Base-by-base conservation (phyloP, 2,888 invertebrate species). In the Cetonia aurata region DNA sequence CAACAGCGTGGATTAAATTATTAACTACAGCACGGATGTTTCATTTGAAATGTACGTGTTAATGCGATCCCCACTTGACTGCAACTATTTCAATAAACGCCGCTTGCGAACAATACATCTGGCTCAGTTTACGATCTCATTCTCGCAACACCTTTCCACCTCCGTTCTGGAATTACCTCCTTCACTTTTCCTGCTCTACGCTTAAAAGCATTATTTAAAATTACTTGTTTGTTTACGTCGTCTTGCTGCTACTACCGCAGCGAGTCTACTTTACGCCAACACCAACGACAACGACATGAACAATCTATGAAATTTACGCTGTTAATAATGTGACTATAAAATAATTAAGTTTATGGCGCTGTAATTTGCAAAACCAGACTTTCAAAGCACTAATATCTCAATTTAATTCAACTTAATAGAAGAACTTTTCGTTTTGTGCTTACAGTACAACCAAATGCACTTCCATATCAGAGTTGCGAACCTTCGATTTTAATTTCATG, bases 1-100 rank as follows among this genome's bases (percentile, higher is more conserved):
- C 70, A 53, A 53, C 65, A 44, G 56, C 67, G 67, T 42, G 71
- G 71, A 71, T 71, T 71, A 71, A 71, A 71, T 71, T 67, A 71
- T 71, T 67, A 71, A 71, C 71, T 67, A 68, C 68, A 56, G 68
- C 68, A 59, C 68, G 67, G 71, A 48, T 71, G 70, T 70, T 70
- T 70, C 55, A 65, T 65, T 70, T 65, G 65, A 65, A 60, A 56
- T 62, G 60, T 62, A 70, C 19, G 70, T 41, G 52, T 66, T 68
- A 68, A 68, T 68, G 68, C 68, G 59, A 68, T 68, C 68, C 53
- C 59, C 50, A 41, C 68, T 68, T 59, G 66, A 66, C 53, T 66
- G 66, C 68, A 68, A 68, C 68, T 68, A 68, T 68, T 68, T 68
- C 68, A 68, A 68, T 68, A 68, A 68, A 59, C 68, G 59, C 68